phyloP scores from a whole-genome alignment of 2,113 vertebrate genomes.

The Ailuropoda melanoleuca region DNA sequence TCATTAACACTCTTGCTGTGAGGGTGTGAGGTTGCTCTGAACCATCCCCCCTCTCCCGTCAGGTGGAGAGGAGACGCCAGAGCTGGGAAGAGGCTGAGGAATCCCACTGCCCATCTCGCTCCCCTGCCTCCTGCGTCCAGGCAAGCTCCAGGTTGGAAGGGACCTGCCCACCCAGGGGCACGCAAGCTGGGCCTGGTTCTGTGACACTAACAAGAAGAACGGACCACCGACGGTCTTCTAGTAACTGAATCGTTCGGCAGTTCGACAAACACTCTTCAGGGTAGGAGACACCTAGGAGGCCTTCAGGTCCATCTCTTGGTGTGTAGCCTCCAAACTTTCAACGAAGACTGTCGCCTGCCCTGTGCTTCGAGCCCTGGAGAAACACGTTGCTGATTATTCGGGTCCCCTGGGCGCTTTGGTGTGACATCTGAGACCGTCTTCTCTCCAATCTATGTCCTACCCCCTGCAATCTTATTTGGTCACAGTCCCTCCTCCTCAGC shows the following conservation, averaged over 20 bases:
- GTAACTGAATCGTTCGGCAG: not conserved
- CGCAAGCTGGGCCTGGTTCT: not conserved
- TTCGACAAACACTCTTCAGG: not conserved
- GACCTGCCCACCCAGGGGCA: not conserved
- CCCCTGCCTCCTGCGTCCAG: not conserved
- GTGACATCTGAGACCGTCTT: not conserved
- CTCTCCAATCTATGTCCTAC: not conserved
- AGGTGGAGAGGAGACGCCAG: not conserved
- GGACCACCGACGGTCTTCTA: not conserved
- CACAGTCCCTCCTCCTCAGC: not conserved
- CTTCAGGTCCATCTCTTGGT: not conserved
- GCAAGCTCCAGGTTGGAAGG: not conserved
- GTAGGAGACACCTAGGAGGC: not conserved
- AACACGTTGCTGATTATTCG: not conserved
- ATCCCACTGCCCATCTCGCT: not conserved
- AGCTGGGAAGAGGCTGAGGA: not conserved
- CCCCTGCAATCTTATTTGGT: not conserved
- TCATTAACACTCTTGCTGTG: conserved; percentile 50
- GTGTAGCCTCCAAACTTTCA: not conserved
- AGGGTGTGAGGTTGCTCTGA: not conserved
- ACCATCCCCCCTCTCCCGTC: not conserved
- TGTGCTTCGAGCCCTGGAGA: not conserved
- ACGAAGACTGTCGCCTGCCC: not conserved
- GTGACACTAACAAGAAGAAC: not conserved
- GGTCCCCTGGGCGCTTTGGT: not conserved